Conservation (phyloP, 2,113 vertebrate species). For the Camelus bactrianus region DNA sequence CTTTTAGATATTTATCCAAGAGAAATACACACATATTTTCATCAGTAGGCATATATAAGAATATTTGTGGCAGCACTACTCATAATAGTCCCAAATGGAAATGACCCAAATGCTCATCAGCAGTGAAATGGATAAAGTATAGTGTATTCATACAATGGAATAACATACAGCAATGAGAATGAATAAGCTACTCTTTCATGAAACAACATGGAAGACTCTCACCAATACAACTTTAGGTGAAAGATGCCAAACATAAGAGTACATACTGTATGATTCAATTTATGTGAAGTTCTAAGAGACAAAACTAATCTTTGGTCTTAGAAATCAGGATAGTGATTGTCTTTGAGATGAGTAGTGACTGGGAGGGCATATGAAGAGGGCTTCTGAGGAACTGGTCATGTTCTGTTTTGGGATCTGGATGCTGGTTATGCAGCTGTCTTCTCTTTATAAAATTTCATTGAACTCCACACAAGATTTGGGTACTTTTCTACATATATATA, state of each 20-base stretch:
- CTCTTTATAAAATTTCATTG: slow-evolving; percentile 8
- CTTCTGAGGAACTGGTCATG: neutral
- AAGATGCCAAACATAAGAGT: neutral
- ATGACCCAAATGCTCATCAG: neutral
- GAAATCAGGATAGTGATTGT: slow-evolving; percentile 1
- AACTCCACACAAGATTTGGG: neutral
- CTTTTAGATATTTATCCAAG: neutral
- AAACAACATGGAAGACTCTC: slow-evolving; percentile 12
- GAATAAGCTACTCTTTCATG: neutral
- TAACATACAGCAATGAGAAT: neutral
- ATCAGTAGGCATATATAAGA: neutral
- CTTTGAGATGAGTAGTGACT: neutral
- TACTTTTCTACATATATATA: neutral
- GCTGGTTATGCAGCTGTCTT: neutral
- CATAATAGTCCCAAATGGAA: neutral
- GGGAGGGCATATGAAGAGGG: neutral
- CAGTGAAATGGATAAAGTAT: neutral
- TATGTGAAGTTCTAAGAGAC: neutral
- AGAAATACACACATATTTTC: neutral
- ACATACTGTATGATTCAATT: neutral
- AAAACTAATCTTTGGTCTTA: slow-evolving; percentile 27
- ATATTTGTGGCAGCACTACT: neutral
- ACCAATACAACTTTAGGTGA: neutral
- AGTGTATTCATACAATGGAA: neutral
- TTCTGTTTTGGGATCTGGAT: neutral